Conservation (phyloP, 2,888 invertebrate genomes). For the Cryptocephalus moraei region DNA sequence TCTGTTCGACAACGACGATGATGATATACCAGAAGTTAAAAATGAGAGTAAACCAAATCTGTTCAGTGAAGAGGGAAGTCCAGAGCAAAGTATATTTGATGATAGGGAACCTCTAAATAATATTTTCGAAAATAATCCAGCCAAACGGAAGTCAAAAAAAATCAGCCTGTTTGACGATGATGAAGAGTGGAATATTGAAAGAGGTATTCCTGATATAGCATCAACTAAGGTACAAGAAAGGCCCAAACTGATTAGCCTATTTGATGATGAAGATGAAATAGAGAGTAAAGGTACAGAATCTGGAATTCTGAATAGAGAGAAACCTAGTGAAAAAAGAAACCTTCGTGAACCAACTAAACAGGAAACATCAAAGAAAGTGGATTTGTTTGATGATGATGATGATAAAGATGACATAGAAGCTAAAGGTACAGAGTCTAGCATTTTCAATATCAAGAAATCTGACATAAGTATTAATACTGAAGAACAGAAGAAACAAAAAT, state of each 20-base stretch:
- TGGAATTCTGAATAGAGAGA: too few species aligned
- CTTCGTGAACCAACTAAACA: too few species aligned
- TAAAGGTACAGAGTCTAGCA: too few species aligned
- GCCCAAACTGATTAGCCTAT: slow-evolving; percentile 2
- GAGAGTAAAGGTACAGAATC: too few species aligned
- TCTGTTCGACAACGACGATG: slow-evolving; percentile 3
- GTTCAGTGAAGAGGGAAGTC: slow-evolving; percentile 1
- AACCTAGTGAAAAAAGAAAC: too few species aligned
- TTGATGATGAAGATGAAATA: slow-evolving; percentile 11
- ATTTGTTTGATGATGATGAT: too few species aligned
- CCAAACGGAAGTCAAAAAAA: slow-evolving; percentile 11
- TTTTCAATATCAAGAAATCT: too few species aligned
- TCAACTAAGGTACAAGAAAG: not conserved
- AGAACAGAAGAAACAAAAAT: too few species aligned
- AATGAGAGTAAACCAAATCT: slow-evolving; percentile 2
- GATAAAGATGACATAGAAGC: too few species aligned
- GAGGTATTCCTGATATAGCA: not conserved
- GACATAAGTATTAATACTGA: too few species aligned
- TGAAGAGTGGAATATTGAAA: not conserved
- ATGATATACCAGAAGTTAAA: not conserved
- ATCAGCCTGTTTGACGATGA: slow-evolving; percentile 25
- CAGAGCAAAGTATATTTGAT: not conserved
- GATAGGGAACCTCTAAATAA: not conserved
- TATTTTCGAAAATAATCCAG: not conserved
- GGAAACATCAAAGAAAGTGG: too few species aligned